Conservation (phyloP, 2,888 invertebrate genomes). For the Leptogaster cylindrica region DNA sequence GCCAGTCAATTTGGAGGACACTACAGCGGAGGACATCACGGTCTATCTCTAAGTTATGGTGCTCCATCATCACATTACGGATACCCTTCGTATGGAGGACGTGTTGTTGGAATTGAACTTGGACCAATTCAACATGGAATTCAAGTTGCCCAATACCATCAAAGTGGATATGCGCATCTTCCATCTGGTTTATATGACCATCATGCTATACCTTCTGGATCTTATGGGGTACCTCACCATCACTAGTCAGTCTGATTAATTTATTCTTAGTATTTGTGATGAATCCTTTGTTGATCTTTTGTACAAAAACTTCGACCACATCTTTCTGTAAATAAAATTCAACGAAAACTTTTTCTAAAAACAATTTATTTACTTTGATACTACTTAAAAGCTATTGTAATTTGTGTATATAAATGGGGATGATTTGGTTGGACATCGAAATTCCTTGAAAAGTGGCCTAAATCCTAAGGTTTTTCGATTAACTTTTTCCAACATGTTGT, state of each 20-base stretch:
- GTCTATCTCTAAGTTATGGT: conserved; percentile 61
- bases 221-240: conserved; percentile 44
- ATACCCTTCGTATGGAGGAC: conserved; percentile 61
- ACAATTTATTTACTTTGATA: conserved; percentile 13
- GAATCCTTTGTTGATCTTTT: conserved; percentile 26
- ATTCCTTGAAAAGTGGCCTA: conserved; percentile 54
- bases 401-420: conserved; percentile 63
- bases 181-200: conserved; percentile 67
- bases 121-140: conserved; percentile 80
- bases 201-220: conserved; percentile 46
- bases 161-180: conserved; percentile 64
- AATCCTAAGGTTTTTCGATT: conserved; percentile 60
- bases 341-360: conserved; percentile 17
- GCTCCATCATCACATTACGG: conserved; percentile 71
- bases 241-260: conserved; percentile 31
- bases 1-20: conserved; percentile 62
- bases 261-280: conserved; percentile 15
- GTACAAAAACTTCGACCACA: conserved; percentile 11
- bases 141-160: conserved; percentile 81
- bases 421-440: conserved; percentile 63
- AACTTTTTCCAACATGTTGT: conserved; percentile 64
- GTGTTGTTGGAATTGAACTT: conserved; percentile 78
- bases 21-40: conserved; percentile 57
- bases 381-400: conserved; percentile 45
- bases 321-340: conserved; percentile 40